These are phyloP conservation scores for Caradrina kadenii DNA, from an alignment of 2,888 invertebrate species.

Conservation along the genomic window DNA sequence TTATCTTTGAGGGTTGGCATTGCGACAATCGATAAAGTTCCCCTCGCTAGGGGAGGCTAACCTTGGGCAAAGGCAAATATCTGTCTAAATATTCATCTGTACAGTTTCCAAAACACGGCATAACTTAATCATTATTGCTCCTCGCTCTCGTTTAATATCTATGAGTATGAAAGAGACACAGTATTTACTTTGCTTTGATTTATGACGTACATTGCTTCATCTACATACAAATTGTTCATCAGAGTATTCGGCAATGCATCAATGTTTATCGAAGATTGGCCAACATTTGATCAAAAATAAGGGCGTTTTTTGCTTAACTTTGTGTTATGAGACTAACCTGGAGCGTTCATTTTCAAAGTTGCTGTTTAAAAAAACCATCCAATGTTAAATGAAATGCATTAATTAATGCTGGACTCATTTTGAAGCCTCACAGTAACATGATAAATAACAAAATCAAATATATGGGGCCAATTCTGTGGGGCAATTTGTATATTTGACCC, in stretches of 20 bases:
- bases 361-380: conserved; percentile 1
- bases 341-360: background rate
- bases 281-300: conserved; percentile 23
- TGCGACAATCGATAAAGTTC: conserved; percentile 12
- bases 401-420: background rate
- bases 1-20: background rate
- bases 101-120: conserved; percentile 3
- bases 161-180: conserved; percentile 10
- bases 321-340: background rate
- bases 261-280: conserved; percentile 10
- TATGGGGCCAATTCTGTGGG: background rate
- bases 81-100: background rate
- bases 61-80: conserved; percentile 12
- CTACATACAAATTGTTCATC: background rate
- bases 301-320: background rate
- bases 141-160: background rate
- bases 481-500: background rate
- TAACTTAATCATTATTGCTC: background rate
- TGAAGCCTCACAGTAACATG: background rate
- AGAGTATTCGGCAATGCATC: background rate
- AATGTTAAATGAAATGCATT: background rate
- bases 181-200: background rate
- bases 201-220: conserved; percentile 13
- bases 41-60: background rate
- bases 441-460: background rate